A percentile compares a stretch with the other conserved stretches of the same genome.
Conservation (phyloP, 2,888 invertebrate genomes). For the Monoplex corrugatus region DNA sequence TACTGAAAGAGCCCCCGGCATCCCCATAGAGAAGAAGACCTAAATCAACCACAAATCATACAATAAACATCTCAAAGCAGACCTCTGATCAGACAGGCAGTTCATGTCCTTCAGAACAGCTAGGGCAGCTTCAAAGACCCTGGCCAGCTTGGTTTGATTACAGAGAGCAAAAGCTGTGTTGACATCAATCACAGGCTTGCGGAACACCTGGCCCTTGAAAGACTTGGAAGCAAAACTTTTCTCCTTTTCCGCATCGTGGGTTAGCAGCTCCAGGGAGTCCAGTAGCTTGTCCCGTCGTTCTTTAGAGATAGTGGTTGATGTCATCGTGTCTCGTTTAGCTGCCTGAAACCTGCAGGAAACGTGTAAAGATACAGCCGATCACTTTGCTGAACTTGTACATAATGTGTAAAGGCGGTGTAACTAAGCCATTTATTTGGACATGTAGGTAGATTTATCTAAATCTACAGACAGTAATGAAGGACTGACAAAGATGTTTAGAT, state of each 20-base stretch:
- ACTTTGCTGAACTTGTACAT: too few relatives aligned
- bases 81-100: not conserved
- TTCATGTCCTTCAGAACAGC: not conserved
- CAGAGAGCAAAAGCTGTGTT: slow-evolving; percentile 23
- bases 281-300: not conserved
- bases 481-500: too few relatives aligned
- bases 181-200: not conserved
- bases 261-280: slow-evolving; percentile 7
- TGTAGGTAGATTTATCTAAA: too few relatives aligned
- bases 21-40: too few relatives aligned
- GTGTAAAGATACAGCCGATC: too few relatives aligned
- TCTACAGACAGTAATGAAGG: too few relatives aligned
- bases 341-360: slow-evolving; percentile 16
- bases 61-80: not conserved
- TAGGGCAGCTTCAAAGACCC: not conserved
- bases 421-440: too few relatives aligned
- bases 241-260: not conserved
- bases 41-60: too few relatives aligned
- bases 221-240: slow-evolving; percentile 27
- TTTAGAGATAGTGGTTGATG: not conserved
- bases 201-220: not conserved
- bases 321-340: not conserved
- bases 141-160: slow-evolving; percentile 39
- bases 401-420: too few relatives aligned
- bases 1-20: too few relatives aligned